These are phyloP conservation scores for Proisotoma minuta DNA, from an alignment of 2,888 invertebrate genomes.

Conservation along the genomic window DNA sequence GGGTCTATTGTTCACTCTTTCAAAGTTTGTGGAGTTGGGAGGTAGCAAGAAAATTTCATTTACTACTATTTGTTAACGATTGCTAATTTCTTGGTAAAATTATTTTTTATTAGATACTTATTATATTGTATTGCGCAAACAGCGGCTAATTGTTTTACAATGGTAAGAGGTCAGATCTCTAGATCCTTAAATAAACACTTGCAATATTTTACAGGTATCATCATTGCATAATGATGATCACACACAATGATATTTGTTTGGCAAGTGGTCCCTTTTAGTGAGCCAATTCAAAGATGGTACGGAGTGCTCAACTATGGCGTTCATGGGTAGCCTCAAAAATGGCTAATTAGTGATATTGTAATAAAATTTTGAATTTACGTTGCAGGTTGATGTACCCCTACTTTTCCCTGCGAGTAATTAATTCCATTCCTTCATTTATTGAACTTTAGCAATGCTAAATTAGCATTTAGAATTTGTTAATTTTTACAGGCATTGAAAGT, in stretches of 20 bases:
- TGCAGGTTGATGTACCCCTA: slow-evolving; percentile 27
- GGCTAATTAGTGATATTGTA: background rate
- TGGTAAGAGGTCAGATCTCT: background rate
- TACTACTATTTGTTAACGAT: background rate
- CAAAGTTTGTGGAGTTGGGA: background rate
- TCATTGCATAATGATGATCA: too few species aligned
- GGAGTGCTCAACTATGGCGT: background rate
- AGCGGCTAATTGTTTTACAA: background rate
- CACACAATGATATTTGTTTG: slow-evolving; percentile 12
- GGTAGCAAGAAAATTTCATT: background rate
- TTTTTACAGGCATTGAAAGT: slow-evolving; percentile 69
- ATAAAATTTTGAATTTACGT: slow-evolving; percentile 17
- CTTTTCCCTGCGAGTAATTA: slow-evolving; percentile 32
- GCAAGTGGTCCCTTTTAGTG: background rate
- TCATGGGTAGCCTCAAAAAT: background rate
- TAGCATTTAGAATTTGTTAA: background rate
- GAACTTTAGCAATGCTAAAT: background rate
- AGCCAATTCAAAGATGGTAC: background rate
- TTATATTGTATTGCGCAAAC: background rate
- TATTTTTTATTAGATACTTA: background rate
- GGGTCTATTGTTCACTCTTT: background rate
- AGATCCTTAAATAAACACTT: too few species aligned
- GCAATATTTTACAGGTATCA: too few species aligned
- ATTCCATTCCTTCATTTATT: background rate
- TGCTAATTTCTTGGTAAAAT: background rate